Percentiles rank a stretch among this genome's conserved stretches.
Conservation (phyloP, 2,113 vertebrate genomes). For the Acanthochromis polyacanthus region DNA sequence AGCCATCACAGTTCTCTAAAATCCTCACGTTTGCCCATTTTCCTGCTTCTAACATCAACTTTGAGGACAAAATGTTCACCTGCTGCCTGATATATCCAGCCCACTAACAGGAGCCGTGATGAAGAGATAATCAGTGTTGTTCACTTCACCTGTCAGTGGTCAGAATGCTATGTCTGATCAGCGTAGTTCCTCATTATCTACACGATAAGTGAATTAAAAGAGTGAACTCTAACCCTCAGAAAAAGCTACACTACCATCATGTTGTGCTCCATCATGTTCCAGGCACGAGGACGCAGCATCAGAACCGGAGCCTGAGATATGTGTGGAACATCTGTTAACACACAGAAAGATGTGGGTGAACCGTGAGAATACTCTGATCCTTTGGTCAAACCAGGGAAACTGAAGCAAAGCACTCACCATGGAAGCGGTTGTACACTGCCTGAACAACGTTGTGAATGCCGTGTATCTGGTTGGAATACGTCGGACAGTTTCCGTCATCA, state of each 20-base stretch:
- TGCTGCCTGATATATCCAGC: too few species aligned
- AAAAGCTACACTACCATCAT: slow-evolving; percentile 76
- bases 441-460: slow-evolving; percentile 84
- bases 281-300: slow-evolving; percentile 87
- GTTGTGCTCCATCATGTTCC: slow-evolving; percentile 87
- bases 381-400: too few species aligned
- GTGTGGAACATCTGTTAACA: slow-evolving; percentile 76
- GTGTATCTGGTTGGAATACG: slow-evolving; percentile 86
- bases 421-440: slow-evolving; percentile 78
- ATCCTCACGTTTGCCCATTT: too few species aligned
- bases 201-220: background rate
- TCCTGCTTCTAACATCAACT: too few species aligned
- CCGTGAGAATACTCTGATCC: background rate
- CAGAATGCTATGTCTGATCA: too few species aligned
- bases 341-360: background rate
- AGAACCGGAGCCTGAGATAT: slow-evolving; percentile 84
- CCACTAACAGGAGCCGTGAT: too few species aligned
- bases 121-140: too few species aligned
- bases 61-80: too few species aligned
- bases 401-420: slow-evolving; percentile 66
- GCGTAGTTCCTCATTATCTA: too few species aligned
- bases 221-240: background rate
- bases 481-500: slow-evolving; percentile 87
- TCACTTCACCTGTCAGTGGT: too few species aligned
- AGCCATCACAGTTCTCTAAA: too few species aligned